phyloP scores from a whole-genome alignment of 2,888 invertebrate genomes.

The Bombylius major region DNA sequence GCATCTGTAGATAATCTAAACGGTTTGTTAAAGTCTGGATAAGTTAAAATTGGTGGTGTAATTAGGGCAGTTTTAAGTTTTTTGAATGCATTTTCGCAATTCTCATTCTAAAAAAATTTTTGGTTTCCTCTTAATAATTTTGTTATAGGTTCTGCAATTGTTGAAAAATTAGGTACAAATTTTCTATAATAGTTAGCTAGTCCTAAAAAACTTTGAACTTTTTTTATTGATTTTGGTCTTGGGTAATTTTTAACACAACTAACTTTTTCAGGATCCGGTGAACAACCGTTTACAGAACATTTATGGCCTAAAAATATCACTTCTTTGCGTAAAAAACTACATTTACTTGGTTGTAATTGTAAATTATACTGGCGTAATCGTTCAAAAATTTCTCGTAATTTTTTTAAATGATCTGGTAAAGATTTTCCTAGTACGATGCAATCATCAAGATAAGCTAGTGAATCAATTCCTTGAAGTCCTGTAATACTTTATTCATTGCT shows the following conservation, averaged over 20 bases:
- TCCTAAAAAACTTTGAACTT: slow-evolving; percentile 20
- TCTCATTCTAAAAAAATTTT: too few species aligned
- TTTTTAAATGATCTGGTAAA: slow-evolving; percentile 18
- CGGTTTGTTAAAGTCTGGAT: too few species aligned
- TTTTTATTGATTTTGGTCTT: slow-evolving; percentile 12
- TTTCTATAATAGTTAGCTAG: neutral
- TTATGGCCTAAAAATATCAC: slow-evolving; percentile 16
- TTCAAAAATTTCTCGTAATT: slow-evolving; percentile 16
- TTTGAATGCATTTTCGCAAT: neutral
- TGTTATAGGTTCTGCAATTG: too few species aligned
- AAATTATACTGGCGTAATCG: slow-evolving; percentile 13
- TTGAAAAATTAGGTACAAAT: too few species aligned
- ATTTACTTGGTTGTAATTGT: slow-evolving; percentile 18
- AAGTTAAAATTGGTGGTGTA: too few species aligned
- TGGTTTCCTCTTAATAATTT: too few species aligned
- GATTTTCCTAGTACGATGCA: slow-evolving; percentile 20
- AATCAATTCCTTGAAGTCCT: neutral
- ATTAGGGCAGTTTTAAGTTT: too few species aligned
- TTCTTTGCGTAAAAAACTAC: slow-evolving; percentile 16
- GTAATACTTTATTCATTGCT: too few species aligned
- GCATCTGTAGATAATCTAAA: too few species aligned
- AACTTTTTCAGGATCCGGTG: slow-evolving; percentile 18
- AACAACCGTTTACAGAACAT: slow-evolving; percentile 20
- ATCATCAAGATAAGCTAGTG: slow-evolving; percentile 23
- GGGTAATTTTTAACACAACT: slow-evolving; percentile 18